Conservation (phyloP, 2,888 invertebrate genomes). For the Spilosoma lubricipeda region DNA sequence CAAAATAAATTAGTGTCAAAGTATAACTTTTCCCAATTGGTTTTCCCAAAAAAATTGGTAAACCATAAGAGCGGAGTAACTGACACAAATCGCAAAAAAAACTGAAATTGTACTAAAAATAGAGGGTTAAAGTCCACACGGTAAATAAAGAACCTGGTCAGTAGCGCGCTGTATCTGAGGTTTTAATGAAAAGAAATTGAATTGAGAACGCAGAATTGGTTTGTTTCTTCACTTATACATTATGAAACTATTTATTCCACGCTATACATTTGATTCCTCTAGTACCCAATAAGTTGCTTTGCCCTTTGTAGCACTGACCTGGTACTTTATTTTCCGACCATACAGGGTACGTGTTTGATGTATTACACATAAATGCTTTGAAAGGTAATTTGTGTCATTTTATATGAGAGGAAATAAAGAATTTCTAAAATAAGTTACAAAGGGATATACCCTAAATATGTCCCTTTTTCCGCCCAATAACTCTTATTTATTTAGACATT, state of each 20-base stretch:
- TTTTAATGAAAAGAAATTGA: neutral
- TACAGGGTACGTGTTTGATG: neutral
- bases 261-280: neutral
- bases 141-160: neutral
- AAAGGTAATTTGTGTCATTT: neutral
- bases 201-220: neutral
- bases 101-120: neutral
- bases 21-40: no score
- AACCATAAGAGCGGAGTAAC: neutral
- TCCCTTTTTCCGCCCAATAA: neutral
- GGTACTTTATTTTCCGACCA: neutral
- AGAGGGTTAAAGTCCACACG: neutral
- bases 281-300: neutral
- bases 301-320: neutral
- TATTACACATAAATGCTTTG: neutral
- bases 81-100: no score
- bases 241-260: neutral
- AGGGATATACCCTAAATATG: neutral
- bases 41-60: no score
- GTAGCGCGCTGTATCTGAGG: neutral
- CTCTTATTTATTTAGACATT: conserved; percentile 7
- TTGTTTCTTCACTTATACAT: neutral
- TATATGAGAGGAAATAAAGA: neutral
- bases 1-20: no score
- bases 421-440: neutral